Conservation (phyloP, 2,888 invertebrate species). For the Tolmerus cingulatus region DNA sequence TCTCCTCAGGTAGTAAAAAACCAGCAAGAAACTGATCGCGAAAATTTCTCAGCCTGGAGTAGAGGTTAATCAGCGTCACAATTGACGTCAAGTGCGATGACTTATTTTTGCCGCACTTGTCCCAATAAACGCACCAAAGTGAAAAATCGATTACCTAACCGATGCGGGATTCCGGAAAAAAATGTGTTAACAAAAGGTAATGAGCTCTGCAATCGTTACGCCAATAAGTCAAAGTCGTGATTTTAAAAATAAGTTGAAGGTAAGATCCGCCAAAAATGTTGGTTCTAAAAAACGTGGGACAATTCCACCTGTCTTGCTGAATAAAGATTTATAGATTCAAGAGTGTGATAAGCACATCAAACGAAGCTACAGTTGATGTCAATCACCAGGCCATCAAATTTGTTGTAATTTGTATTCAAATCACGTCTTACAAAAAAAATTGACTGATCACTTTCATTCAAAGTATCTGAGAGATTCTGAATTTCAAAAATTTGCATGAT, state of each 20-base stretch:
- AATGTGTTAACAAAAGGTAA: neutral
- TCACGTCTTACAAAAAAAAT: neutral
- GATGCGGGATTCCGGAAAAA: neutral
- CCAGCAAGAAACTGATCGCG: neutral
- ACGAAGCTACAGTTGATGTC: neutral
- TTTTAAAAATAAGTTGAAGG: neutral
- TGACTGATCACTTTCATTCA: neutral
- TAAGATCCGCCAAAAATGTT: neutral
- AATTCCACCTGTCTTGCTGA: neutral
- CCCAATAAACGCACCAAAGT: neutral
- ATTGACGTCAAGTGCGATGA: neutral
- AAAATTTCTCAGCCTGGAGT: neutral
- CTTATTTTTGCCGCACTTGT: neutral
- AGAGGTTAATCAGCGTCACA: neutral
- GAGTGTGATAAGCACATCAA: neutral
- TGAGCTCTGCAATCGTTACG: neutral
- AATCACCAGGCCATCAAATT: neutral
- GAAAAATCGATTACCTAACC: neutral
- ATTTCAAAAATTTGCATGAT: neutral
- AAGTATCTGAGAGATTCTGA: neutral
- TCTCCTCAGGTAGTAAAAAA: neutral
- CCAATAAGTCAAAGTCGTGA: neutral
- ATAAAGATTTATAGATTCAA: neutral
- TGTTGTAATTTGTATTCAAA: neutral
- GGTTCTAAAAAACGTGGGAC: neutral